Conservation (phyloP, 2,888 invertebrate species). For the Galeruca laticollis region DNA sequence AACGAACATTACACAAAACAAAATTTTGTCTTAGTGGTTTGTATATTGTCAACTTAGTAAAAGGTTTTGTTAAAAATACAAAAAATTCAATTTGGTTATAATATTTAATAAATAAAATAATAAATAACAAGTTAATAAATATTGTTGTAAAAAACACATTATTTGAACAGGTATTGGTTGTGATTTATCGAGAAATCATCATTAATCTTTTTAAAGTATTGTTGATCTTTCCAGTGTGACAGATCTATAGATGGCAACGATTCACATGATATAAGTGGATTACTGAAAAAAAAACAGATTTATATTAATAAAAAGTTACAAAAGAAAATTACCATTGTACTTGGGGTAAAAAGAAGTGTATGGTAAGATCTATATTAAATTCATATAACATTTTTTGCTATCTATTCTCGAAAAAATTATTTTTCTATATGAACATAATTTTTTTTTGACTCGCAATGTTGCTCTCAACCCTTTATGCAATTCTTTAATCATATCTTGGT, state of each 20-base stretch:
- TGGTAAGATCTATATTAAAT: too few relatives aligned
- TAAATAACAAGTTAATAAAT: neutral
- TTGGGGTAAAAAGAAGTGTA: too few relatives aligned
- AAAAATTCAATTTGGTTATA: neutral
- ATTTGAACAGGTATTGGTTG: neutral
- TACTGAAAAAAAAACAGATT: slow-evolving; percentile 67
- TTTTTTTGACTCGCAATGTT: too few relatives aligned
- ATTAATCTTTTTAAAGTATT: neutral
- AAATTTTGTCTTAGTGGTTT: too few relatives aligned
- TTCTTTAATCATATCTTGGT: too few relatives aligned
- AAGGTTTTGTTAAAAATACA: neutral
- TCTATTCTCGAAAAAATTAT: too few relatives aligned
- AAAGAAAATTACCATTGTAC: too few relatives aligned
- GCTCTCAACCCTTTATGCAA: too few relatives aligned
- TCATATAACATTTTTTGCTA: too few relatives aligned
- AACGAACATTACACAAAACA: too few relatives aligned
- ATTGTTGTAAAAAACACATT: neutral
- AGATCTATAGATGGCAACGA: slow-evolving; percentile 72
- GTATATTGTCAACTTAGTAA: neutral
- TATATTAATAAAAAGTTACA: too few relatives aligned
- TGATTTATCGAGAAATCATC: slow-evolving; percentile 11
- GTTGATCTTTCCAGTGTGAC: slow-evolving; percentile 70
- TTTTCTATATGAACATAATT: too few relatives aligned
- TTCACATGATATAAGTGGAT: slow-evolving; percentile 72
- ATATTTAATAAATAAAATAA: slow-evolving; percentile 1